Evolutionary conservation across 2,888 invertebrate species (phyloP), one percentile per base, ranked within the genome.

Genomic region (Acrocera orbiculus): DNA sequence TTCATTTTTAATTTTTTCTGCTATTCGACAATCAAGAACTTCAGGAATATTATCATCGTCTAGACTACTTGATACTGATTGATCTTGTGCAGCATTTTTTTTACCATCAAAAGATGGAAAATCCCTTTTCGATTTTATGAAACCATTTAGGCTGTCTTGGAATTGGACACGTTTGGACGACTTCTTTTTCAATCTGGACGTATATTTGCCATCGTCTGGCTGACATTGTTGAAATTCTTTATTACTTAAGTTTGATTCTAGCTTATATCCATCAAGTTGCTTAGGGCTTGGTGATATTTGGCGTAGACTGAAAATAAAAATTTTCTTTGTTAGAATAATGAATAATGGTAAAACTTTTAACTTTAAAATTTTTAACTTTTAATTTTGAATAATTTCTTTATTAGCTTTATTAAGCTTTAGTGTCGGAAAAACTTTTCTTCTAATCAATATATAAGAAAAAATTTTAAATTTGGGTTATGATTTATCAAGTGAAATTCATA

Each of bases 1-100:
- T 35, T 60, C 60, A 40, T 53, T 59, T 39, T 59, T 58, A 35
- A 60, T 60, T 43, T 60, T 60, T 44, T 60, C 60, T 9, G 58
- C 60, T 16, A 60, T 60, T 39, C 60, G 50, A 35, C 60, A 60
- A 37, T 60, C 60, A 1, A 60, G 42, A 4, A 60, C 57, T 44
- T 60, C 60, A 10, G 59, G 56, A 29, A 58, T 37, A 27, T 46
- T 46, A 35, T 54, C 50, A 27, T 43, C 45, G 15, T 46, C 47
- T 17, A 43, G 20, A 24, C 42, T 40, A 46, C 51, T 37, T 40
- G 48, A 33, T 35, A 51, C 30, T 41, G 53, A 40, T 31, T 45
- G 46, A 32, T 44, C 48, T 35, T 52, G 55, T 13, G 47, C 51
- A 39, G 53, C 51, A 29, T 58, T 56, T 34, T 54, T 54, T 35